These are phyloP conservation scores for Beaufortia kweichowensis DNA, from an alignment of 2,113 vertebrate species.

Conservation along the genomic window DNA sequence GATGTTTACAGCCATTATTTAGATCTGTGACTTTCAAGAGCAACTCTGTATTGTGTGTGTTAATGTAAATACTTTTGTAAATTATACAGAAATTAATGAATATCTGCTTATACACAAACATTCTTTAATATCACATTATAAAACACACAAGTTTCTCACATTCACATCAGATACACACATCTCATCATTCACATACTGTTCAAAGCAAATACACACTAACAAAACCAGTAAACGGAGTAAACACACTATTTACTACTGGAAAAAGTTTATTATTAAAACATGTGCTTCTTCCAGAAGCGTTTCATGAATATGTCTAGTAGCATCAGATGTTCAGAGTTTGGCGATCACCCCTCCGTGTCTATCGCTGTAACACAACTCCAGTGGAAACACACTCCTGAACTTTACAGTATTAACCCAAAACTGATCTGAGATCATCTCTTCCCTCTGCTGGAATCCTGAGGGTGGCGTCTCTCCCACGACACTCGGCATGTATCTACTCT, in stretches of 20 bases:
- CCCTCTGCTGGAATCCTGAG: not conserved
- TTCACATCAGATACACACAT: too few species aligned
- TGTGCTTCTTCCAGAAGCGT: not conserved
- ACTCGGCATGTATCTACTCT: not conserved
- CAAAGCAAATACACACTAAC: too few species aligned
- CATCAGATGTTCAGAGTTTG: not conserved
- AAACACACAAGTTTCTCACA: too few species aligned
- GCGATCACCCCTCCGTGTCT: not conserved
- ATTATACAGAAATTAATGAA: too few species aligned
- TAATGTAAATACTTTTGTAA: too few species aligned
- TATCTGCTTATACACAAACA: too few species aligned
- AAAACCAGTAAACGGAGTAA: too few species aligned
- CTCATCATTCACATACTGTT: not conserved
- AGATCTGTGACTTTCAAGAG: too few species aligned
- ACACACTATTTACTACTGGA: not conserved
- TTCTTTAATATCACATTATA: too few species aligned
- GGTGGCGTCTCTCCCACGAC: constrained; percentile 1
- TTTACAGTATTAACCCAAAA: not conserved
- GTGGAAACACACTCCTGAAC: not conserved
- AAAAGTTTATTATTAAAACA: not conserved
- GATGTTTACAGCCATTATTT: too few species aligned
- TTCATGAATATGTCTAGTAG: not conserved
- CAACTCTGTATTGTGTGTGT: too few species aligned
- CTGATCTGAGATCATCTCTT: not conserved
- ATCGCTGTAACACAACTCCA: constrained; percentile 11